These are phyloP conservation scores for Hirtodrosophila trivittata DNA, from an alignment of 2,888 invertebrate species.

Conservation along the genomic window DNA sequence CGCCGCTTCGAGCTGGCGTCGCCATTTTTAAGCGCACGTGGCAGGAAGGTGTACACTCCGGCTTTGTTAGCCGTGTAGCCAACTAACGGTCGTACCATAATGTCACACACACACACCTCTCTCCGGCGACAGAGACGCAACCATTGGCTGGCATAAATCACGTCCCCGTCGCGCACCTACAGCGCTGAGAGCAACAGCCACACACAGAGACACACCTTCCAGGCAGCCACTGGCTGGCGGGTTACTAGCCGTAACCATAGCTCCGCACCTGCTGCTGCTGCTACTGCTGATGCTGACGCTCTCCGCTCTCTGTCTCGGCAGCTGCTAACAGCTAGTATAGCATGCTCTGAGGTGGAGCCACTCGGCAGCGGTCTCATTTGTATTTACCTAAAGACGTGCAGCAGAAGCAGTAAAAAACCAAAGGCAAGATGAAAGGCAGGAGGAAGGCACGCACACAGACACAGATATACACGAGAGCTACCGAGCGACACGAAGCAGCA, in stretches of 20 bases:
- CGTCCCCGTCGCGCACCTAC: conserved; percentile 64
- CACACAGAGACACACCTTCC: conserved; percentile 61
- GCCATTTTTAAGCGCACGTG: conserved; percentile 74
- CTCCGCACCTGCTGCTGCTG: conserved; percentile 38
- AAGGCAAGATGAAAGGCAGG: conserved; percentile 12
- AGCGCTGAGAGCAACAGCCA: conserved; percentile 44
- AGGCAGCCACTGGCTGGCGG: conserved; percentile 56
- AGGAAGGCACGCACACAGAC: conserved; percentile 20
- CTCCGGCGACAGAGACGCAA: conserved; percentile 82
- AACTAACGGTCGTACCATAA: conserved; percentile 61
- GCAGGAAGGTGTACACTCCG: conserved; percentile 49
- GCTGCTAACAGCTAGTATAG: conserved; percentile 13
- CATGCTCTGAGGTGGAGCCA: conserved; percentile 74
- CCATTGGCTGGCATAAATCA: conserved; percentile 84
- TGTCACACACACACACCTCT: conserved; percentile 80
- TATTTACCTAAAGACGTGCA: conserved; percentile 76
- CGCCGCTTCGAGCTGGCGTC: conserved; percentile 45
- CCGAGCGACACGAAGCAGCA: conserved; percentile 64
- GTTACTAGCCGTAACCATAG: conserved; percentile 45
- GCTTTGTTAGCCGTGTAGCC: conserved; percentile 49
- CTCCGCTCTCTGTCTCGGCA: conserved; percentile 41
- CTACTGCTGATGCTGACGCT: conserved; percentile 42
- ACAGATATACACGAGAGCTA: conserved; percentile 64
- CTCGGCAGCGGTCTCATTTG: conserved; percentile 77
- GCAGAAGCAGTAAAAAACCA: conserved; percentile 38